Conservation (phyloP, 2,888 invertebrate species). For the Lymantria dispar region DNA sequence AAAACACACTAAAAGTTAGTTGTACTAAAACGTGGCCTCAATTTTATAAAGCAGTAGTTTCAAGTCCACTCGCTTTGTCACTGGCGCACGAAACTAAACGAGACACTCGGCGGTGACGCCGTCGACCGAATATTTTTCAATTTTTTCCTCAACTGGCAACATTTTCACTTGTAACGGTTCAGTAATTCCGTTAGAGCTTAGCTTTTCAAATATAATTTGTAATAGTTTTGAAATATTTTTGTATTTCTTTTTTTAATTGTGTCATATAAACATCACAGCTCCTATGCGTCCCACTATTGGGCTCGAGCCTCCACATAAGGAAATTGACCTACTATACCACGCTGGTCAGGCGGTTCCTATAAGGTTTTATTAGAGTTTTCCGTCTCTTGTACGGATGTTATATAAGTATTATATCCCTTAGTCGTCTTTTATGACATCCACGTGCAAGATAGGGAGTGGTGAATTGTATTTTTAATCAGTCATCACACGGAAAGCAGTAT, state of each 20-base stretch:
- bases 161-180: constrained; percentile 30
- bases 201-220: not conserved
- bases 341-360: too few species aligned
- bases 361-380: too few species aligned
- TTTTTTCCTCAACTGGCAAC: constrained; percentile 27
- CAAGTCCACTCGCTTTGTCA: constrained; percentile 34
- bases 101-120: constrained; percentile 24
- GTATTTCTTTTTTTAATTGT: not conserved
- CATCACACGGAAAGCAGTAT: too few species aligned
- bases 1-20: not conserved
- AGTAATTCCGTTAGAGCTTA: constrained; percentile 22
- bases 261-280: too few species aligned
- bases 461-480: too few species aligned
- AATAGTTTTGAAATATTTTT: constrained; percentile 2
- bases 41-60: constrained; percentile 24
- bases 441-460: too few species aligned
- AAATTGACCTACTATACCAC: too few species aligned
- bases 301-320: too few species aligned
- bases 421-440: too few species aligned
- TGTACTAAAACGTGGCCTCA: not conserved
- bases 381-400: too few species aligned
- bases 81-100: constrained; percentile 33
- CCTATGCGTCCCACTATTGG: too few species aligned
- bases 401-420: too few species aligned
- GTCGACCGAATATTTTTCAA: constrained; percentile 28